These are phyloP conservation scores for Abrostola triplasia DNA, from an alignment of 2,888 invertebrate genomes.

Conservation along the genomic window DNA sequence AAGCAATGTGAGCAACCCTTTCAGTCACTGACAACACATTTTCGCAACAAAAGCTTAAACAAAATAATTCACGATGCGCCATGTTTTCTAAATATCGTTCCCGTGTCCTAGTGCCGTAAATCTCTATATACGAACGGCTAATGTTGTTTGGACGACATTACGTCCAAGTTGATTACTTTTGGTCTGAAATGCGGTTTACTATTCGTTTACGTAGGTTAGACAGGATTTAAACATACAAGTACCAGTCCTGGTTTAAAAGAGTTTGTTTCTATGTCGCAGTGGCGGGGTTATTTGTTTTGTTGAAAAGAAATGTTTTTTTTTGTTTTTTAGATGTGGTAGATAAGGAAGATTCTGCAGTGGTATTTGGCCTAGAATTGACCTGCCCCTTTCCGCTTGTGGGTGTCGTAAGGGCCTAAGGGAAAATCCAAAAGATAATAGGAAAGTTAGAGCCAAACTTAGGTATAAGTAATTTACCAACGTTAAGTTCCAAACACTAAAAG, in stretches of 20 bases:
- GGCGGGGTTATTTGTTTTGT: neutral
- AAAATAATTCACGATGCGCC: slow-evolving; percentile 35
- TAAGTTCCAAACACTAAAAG: too few relatives aligned
- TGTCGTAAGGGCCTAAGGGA: too few relatives aligned
- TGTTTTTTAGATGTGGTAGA: neutral
- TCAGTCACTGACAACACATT: slow-evolving; percentile 42
- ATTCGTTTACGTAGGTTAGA: slow-evolving; percentile 6
- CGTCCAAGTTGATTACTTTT: slow-evolving; percentile 55
- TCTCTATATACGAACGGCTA: slow-evolving; percentile 69
- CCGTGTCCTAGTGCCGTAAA: slow-evolving; percentile 73
- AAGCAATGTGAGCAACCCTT: slow-evolving; percentile 8
- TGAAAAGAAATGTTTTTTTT: neutral
- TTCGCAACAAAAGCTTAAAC: slow-evolving; percentile 55
- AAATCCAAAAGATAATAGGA: too few relatives aligned
- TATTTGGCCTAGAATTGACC: too few relatives aligned
- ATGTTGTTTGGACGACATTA: slow-evolving; percentile 71
- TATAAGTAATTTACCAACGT: too few relatives aligned
- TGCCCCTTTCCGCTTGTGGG: too few relatives aligned
- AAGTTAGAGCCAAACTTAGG: too few relatives aligned
- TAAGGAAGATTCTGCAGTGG: too few relatives aligned
- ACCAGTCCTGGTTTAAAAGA: neutral
- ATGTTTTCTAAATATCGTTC: slow-evolving; percentile 69
- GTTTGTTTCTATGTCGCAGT: neutral
- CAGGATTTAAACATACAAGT: slow-evolving; percentile 10
- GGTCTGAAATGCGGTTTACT: slow-evolving; percentile 15